These are phyloP conservation scores for Aporrectodea caliginosa DNA, from an alignment of 1,140 invertebrate genomes.

Conservation along the genomic window DNA sequence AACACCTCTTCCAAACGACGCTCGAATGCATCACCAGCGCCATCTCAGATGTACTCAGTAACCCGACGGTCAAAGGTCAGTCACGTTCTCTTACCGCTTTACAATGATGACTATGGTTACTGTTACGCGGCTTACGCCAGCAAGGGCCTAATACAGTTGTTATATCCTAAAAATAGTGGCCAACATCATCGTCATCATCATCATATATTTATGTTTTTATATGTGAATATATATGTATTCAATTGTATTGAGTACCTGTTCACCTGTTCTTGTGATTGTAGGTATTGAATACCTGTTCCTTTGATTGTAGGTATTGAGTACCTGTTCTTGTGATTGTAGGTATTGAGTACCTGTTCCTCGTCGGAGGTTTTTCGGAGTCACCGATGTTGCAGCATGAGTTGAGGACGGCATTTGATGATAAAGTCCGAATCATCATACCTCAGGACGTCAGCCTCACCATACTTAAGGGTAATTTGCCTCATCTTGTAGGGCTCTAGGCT, in stretches of 20 bases:
- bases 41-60: slow-evolving; percentile 58
- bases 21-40: slow-evolving; percentile 59
- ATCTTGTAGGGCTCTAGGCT: too few relatives aligned
- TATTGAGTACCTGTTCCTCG: slow-evolving; percentile 61
- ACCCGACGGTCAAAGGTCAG: slow-evolving; percentile 50
- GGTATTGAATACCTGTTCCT: too few relatives aligned
- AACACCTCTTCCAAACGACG: slow-evolving; percentile 58
- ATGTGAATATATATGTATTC: too few relatives aligned
- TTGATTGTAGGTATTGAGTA: too few relatives aligned
- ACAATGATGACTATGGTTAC: not conserved
- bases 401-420: slow-evolving; percentile 54
- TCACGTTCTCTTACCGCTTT: not conserved
- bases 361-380: slow-evolving; percentile 64
- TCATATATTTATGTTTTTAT: too few relatives aligned
- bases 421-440: slow-evolving; percentile 61
- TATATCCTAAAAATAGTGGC: too few relatives aligned
- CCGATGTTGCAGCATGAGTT: slow-evolving; percentile 60
- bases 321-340: too few relatives aligned
- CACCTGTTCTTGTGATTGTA: too few relatives aligned
- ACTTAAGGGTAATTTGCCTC: slow-evolving; percentile 55
- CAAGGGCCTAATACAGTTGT: too few relatives aligned
- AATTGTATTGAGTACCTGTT: too few relatives aligned
- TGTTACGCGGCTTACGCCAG: too few relatives aligned
- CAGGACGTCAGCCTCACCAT: slow-evolving; percentile 51
- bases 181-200: too few relatives aligned